Conservation (phyloP, 2,113 vertebrate genomes). For the Semnornis frantzii region DNA sequence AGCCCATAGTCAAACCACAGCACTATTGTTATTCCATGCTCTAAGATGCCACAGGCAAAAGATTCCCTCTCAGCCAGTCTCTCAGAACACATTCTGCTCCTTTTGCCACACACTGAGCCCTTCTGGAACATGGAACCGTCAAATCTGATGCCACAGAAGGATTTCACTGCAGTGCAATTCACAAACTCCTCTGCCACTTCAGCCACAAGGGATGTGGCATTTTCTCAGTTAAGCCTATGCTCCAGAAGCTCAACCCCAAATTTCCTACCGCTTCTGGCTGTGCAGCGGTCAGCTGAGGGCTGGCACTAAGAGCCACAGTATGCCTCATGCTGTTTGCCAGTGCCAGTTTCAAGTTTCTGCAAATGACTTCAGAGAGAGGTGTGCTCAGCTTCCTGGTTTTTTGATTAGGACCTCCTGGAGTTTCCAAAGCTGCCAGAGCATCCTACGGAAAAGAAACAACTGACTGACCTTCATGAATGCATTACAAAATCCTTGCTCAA, state of each 20-base stretch:
- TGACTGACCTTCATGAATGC: background rate
- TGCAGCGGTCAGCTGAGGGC: slow-evolving; percentile 78
- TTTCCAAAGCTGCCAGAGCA: slow-evolving; percentile 87
- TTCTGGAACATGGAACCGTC: background rate
- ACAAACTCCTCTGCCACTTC: background rate
- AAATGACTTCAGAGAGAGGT: slow-evolving; percentile 90
- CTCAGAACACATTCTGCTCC: background rate
- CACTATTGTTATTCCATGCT: background rate
- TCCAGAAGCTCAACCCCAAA: background rate
- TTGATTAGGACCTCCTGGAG: slow-evolving; percentile 78
- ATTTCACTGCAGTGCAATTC: background rate
- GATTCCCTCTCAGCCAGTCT: background rate
- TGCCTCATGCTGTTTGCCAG: slow-evolving; percentile 86
- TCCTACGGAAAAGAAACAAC: slow-evolving; percentile 75
- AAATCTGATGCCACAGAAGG: background rate
- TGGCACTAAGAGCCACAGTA: slow-evolving; percentile 78
- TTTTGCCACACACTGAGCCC: background rate
- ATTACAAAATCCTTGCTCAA: background rate
- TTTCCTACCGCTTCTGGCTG: slow-evolving; percentile 60
- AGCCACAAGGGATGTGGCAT: accelerated
- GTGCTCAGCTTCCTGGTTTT: slow-evolving; percentile 77
- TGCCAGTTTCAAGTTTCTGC: slow-evolving; percentile 88
- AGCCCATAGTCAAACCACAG: background rate
- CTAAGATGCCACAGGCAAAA: background rate
- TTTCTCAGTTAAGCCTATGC: background rate